Conservation (phyloP, 2,113 vertebrate genomes). For the Arothron firmamentum region DNA sequence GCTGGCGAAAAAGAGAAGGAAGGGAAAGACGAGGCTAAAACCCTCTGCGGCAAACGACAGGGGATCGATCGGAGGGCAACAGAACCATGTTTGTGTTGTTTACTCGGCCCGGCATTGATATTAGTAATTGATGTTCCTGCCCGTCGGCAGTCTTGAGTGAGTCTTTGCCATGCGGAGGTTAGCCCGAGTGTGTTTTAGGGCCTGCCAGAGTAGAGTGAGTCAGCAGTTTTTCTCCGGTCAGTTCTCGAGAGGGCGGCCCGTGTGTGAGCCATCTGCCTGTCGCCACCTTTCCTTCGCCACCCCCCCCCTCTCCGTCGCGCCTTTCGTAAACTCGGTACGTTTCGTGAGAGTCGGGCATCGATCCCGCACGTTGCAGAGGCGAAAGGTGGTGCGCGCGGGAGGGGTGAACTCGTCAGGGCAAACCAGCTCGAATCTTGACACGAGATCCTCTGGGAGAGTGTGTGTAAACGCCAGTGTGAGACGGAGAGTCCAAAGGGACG, state of each 20-base stretch:
- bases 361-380: conserved; percentile 22
- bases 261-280: conserved; percentile 40
- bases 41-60: conserved; percentile 19
- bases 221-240: conserved; percentile 64
- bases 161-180: background rate
- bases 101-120: background rate
- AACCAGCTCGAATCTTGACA: conserved; percentile 54
- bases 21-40: conserved; percentile 28
- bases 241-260: conserved; percentile 47
- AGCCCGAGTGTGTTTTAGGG: conserved; percentile 27
- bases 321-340: background rate
- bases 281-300: background rate
- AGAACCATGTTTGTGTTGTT: background rate
- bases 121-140: background rate
- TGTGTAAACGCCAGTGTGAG: conserved; percentile 4
- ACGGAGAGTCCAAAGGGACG: conserved; percentile 43
- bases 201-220: conserved; percentile 62
- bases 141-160: conserved; percentile 1
- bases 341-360: conserved; percentile 7
- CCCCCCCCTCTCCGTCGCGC: conserved; percentile 5
- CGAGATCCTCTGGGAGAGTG: conserved; percentile 50
- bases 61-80: conserved; percentile 9
- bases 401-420: conserved; percentile 49
- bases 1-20: conserved; percentile 31
- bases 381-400: conserved; percentile 49